phyloP scores from a whole-genome alignment of 2,797 vertebrate genomes.

The Parambassis ranga region DNA sequence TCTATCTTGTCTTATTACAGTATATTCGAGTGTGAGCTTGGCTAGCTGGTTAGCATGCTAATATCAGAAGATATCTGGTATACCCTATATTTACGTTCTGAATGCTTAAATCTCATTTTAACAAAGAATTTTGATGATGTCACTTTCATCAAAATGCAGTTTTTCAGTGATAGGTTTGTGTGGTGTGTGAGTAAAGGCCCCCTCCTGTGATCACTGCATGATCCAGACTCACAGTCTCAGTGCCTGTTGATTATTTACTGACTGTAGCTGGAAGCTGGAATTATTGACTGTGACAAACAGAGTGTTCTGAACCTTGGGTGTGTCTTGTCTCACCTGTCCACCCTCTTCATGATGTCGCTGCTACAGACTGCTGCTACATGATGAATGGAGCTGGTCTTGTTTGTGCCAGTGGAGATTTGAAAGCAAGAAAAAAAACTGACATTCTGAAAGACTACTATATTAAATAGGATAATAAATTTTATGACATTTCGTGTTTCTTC shows the following conservation, averaged over 20 bases:
- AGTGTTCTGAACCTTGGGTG: constrained; percentile 1
- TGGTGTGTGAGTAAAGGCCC: constrained; percentile 2
- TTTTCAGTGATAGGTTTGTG: background rate
- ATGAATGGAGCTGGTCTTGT: background rate
- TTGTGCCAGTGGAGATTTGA: background rate
- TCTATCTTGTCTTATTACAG: no score
- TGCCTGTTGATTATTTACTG: background rate
- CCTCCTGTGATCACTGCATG: constrained; percentile 9
- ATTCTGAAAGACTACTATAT: background rate
- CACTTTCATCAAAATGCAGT: background rate
- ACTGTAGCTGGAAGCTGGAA: background rate
- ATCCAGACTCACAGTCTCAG: background rate
- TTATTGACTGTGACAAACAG: background rate
- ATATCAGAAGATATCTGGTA: no score
- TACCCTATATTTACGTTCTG: no score
- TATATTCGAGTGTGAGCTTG: no score
- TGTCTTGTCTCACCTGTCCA: constrained; percentile 9
- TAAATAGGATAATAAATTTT: background rate
- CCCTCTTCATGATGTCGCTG: background rate
- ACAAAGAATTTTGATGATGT: background rate
- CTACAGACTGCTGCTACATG: background rate
- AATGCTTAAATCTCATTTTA: no score
- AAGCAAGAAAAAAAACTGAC: background rate
- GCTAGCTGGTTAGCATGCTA: no score
- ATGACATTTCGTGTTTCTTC: no score